Conservation (phyloP, 2,113 vertebrate species). For the Turdus rufiventris region DNA sequence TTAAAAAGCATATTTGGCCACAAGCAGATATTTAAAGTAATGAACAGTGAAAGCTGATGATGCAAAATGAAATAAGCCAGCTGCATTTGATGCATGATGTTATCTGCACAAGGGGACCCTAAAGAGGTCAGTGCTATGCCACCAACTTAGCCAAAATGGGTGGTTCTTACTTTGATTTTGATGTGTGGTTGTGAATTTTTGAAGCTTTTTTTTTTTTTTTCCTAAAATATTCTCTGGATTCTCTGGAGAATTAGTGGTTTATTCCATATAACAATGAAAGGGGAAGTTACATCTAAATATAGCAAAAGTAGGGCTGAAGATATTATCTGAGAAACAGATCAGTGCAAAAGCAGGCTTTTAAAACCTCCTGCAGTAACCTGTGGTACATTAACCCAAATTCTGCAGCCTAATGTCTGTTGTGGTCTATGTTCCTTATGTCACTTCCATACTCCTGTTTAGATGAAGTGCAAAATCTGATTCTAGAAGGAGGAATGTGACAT, state of each 20-base stretch:
- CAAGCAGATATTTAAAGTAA: background rate
- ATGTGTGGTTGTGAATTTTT: background rate
- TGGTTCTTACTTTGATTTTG: background rate
- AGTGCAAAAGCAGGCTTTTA: background rate
- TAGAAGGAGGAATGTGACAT: background rate
- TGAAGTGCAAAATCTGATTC: background rate
- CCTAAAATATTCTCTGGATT: background rate
- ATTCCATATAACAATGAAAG: background rate
- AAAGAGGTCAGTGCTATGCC: background rate
- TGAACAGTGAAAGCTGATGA: background rate
- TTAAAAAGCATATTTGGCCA: background rate
- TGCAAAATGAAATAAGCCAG: background rate
- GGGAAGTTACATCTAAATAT: slow-evolving; percentile 1
- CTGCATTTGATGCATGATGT: background rate
- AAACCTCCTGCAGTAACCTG: background rate
- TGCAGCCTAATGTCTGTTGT: background rate
- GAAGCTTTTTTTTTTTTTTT: background rate
- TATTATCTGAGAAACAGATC: background rate
- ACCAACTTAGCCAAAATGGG: background rate
- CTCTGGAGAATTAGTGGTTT: background rate
- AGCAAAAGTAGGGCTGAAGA: background rate
- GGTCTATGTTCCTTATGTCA: background rate
- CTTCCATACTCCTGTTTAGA: fast-evolving
- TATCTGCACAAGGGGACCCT: background rate
- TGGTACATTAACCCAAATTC: background rate